Percentiles rank a stretch among this genome's conserved stretches.
Evolutionary conservation across 2,113 vertebrate genomes (phyloP).

Genomic region (Ochotona princeps): DNA sequence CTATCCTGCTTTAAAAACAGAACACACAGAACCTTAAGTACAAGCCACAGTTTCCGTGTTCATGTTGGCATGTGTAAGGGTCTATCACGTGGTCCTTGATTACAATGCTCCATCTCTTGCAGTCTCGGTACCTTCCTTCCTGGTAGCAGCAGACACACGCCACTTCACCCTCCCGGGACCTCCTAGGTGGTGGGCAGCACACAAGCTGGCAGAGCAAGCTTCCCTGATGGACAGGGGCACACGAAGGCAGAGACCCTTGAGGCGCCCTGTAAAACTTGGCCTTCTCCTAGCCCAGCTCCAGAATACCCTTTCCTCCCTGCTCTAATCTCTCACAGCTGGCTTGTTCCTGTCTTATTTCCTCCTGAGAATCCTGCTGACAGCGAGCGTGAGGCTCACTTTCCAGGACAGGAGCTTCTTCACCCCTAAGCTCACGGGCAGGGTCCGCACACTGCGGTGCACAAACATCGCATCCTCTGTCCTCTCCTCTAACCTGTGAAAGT

Average conservation of each 20-base stretch:
- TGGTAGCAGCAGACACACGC: neutral
- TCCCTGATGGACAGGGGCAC: neutral
- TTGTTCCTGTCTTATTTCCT: neutral
- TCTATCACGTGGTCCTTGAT: constrained; percentile 37
- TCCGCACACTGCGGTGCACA: neutral
- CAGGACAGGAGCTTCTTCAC: neutral
- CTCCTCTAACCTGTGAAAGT: neutral
- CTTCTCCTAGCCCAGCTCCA: neutral
- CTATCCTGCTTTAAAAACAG: neutral
- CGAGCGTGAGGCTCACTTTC: neutral
- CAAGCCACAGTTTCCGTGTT: neutral
- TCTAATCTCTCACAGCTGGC: neutral
- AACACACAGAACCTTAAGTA: neutral
- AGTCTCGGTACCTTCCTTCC: neutral
- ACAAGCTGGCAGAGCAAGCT: neutral
- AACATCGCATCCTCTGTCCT: neutral
- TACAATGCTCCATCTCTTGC: neutral
- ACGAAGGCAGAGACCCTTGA: neutral
- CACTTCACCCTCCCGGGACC: neutral
- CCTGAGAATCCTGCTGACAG: neutral
- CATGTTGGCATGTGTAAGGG: constrained; percentile 21
- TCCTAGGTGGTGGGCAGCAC: neutral
- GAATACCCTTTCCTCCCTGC: neutral
- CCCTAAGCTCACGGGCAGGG: neutral
- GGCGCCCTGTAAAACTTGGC: neutral